Evolutionary conservation across 2,888 invertebrate genomes (phyloP).

Genomic region (Amiota minor): DNA sequence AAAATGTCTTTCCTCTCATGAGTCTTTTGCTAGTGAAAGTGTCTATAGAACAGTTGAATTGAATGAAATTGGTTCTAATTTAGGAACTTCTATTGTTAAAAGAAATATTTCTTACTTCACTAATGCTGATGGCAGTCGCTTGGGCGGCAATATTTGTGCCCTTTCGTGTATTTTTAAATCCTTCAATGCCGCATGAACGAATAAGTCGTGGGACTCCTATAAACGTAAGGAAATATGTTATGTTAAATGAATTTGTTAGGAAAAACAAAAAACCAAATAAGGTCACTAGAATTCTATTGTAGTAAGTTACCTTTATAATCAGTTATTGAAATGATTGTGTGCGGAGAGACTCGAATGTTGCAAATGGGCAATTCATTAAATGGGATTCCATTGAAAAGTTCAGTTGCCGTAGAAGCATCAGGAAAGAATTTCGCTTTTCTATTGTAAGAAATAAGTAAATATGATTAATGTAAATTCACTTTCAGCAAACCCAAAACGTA

Average conservation of each 20-base stretch:
- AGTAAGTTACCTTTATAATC: conserved; percentile 78
- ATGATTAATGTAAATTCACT: neutral
- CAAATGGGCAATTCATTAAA: conserved; percentile 88
- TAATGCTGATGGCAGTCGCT: conserved; percentile 88
- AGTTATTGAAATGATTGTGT: conserved; percentile 87
- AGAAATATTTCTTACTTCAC: conserved; percentile 76
- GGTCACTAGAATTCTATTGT: too few species aligned
- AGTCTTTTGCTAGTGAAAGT: neutral
- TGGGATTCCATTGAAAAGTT: conserved; percentile 82
- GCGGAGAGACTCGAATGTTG: conserved; percentile 86
- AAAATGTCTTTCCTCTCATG: neutral
- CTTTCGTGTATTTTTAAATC: conserved; percentile 95
- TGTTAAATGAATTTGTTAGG: neutral
- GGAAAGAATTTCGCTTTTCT: conserved; percentile 84
- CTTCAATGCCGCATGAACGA: conserved; percentile 89
- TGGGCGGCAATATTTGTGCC: conserved; percentile 98
- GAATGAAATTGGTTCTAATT: too few species aligned
- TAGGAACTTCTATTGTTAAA: neutral
- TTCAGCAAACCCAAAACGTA: conserved; percentile 68
- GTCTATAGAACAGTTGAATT: too few species aligned
- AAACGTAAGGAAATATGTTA: conserved; percentile 30
- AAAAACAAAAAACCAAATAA: conserved; percentile 25
- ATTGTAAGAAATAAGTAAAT: conserved; percentile 31
- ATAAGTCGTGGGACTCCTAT: conserved; percentile 77
- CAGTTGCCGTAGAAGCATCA: conserved; percentile 80